Evolutionary conservation across 2,888 invertebrate species (phyloP), one percentile per base, ranked within the genome.

Genomic region (Anarsia innoxiella): DNA sequence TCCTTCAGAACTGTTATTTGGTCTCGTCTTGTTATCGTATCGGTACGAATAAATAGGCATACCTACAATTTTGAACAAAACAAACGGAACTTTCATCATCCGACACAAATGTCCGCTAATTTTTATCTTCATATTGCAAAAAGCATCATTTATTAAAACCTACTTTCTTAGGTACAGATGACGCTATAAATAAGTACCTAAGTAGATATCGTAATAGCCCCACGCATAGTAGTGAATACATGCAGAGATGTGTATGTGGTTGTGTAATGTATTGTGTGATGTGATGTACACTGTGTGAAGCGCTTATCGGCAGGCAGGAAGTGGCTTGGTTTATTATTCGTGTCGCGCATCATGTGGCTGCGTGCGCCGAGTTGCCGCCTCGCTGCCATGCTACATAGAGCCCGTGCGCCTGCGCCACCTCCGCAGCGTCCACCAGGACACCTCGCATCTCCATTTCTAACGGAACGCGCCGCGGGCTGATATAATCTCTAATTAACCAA

Each of bases 321-420:
- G 78, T 82, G 72, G 74, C 71, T 76, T 60, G 75, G 75, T 82
- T 84, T 84, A 79, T 80, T 84, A 84, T 84, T 83, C 83, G 75
- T 76, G 79, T 77, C 83, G 82, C 76, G 82, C 76, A 72, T 72
- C 73, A 66, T 65, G 63, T 56, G 71, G 65, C 72, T 69, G 79
- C 71, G 74, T 68, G 52, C 50, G 64, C 59, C 48, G 55, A 60
- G 61, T 60, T 59, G 58, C 57, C 49, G 56, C 13, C 11, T 12
- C n/a, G n/a, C n/a, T n/a, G n/a, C n/a, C n/a, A n/a, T n/a, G n/a
- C n/a, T n/a, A n/a, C n/a, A n/a, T n/a, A n/a, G n/a, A n/a, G n/a
- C n/a, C 30, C 30, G 8, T 30, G 15, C 30, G 30, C 30, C 30
- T 2, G 10, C 33, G 26, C 61, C n/a, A n/a, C n/a, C n/a, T n/a